phyloP scores from a whole-genome alignment of 2,888 invertebrate genomes.

The Caenorhabditis wallacei region DNA sequence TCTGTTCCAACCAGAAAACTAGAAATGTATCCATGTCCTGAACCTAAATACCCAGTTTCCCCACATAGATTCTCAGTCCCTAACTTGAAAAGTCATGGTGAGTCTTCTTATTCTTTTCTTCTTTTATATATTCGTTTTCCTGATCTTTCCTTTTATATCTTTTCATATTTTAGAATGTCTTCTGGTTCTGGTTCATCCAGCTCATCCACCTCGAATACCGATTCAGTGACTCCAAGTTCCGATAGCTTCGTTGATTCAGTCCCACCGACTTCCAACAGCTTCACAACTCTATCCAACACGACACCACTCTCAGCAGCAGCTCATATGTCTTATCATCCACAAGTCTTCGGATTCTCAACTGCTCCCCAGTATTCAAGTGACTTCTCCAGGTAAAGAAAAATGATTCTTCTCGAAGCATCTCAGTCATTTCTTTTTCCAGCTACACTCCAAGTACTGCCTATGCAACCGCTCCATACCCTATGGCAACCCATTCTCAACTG shows the following conservation, averaged over 20 bases:
- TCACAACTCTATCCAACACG: constrained; percentile 35
- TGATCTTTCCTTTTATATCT: neutral
- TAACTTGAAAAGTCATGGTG: constrained; percentile 57
- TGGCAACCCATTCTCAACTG: constrained; percentile 45
- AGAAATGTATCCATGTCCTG: neutral
- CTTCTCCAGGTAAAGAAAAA: constrained; percentile 38
- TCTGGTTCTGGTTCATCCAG: constrained; percentile 60
- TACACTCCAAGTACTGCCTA: constrained; percentile 42
- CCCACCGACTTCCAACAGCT: constrained; percentile 27
- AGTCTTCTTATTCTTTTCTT: constrained; percentile 21
- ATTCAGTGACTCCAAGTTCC: constrained; percentile 31
- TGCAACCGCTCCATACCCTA: constrained; percentile 34
- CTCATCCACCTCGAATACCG: constrained; percentile 40
- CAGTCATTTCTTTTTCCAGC: constrained; percentile 21
- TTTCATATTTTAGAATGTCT: constrained; percentile 51
- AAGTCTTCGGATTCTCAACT: constrained; percentile 26
- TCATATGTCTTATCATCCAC: constrained; percentile 46
- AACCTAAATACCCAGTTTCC: neutral
- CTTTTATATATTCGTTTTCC: neutral
- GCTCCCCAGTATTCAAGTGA: constrained; percentile 53
- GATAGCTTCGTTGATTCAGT: constrained; percentile 41
- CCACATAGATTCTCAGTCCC: constrained; percentile 1
- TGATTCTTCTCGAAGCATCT: neutral
- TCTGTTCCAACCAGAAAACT: constrained; percentile 17
- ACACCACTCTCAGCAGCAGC: constrained; percentile 36